Evolutionary conservation across 2,113 vertebrate species (phyloP), one percentile per base, ranked within the genome.

Genomic region (Protobothrops flavoviridis): DNA sequence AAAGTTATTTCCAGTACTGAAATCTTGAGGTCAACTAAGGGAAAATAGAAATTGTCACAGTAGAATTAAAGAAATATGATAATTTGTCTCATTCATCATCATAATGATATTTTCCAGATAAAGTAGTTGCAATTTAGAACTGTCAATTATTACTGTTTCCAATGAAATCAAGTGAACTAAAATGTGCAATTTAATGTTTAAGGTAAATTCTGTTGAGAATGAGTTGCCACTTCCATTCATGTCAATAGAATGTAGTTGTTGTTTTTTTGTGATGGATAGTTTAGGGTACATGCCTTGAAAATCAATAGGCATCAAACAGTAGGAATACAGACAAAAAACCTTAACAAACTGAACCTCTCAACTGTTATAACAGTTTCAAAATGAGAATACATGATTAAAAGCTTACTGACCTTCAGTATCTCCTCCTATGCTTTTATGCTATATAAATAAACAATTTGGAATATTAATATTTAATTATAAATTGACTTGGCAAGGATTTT

Each of bases 391-490:
- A 61, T 93, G 92, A 93, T 61, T 90, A 93, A 93, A 93, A 86
- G 45, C 45, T 86, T 90, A n/a, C 23, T 90, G 74, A 64, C 92
- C 89, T 87, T 93, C 48, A 64, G 45, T 29, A 87, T 61, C 43
- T 20, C 69, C 53, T 93, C 69, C 69, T 43, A 43, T 81, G 17
- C 43, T 50, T 39, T 57, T 81, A 89, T 55, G 26, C 53, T 55
- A 89, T 56, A 81, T 39, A 81, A 89, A 48, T 81, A 93, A 53
- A 33, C 55, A 81, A 94, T 43, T 94, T 93, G 85, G 21, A 93
- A 29, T 50, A 24, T 21, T 92, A 39, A 45, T 91, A 45, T 26
- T 96, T 91, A 91, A 96, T 95, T 89, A 94, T 45, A 90, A 69
- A 89, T 48, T 1, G 26, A 13, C 11, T 93, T 85, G 90, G 89